Evolutionary conservation across 1,140 invertebrate genomes (phyloP), one percentile per base, ranked within the genome.

Genomic region (Drosophila takahashii): DNA sequence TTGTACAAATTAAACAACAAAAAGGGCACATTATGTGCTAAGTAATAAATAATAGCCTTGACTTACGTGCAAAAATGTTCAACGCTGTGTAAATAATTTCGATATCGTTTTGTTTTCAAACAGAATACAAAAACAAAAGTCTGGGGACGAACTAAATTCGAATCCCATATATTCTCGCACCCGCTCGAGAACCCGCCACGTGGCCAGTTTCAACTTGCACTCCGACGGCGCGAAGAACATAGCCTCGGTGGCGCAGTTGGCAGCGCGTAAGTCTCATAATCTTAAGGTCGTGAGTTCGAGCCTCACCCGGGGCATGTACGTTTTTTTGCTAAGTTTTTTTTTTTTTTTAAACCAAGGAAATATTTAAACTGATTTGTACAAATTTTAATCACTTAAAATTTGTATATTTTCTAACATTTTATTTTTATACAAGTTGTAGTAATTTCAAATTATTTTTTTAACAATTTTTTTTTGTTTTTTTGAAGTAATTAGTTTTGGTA

Each of bases 211-310:
- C 6, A 78, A 70, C 7, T 74, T 22, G 34, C 56, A 54, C 50
- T 70, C 44, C 34, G 48, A 5, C 58, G 10, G 4, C 6, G 37
- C 0, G 27, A 13, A 56, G 53, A 53, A 83, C 71, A 59, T 70
- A n/a, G 95, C 95, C 95, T 97, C 96, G 96, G 95, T 97, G 95
- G 96, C 96, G 96, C 96, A 97, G 96, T 96, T 96, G 96, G 96
- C 94, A 97, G 96, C 96, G 96, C 96, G 96, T 97, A 96, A 97
- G 96, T 97, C 96, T 97, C 96, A 97, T 97, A 97, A 97, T 97
- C 96, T 97, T 96, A 96, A 97, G 96, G 96, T 97, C 96, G 96
- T 97, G 96, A 97, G 96, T 97, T 97, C 96, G 96, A 97, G 96
- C 96, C 96, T 97, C 96, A 97, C 96, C 95, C 95, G 95, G 96